A percentile compares a stretch with the other conserved stretches of the same genome.
Evolutionary conservation across 2,113 vertebrate species (phyloP).

Genomic region (Ochotona princeps): DNA sequence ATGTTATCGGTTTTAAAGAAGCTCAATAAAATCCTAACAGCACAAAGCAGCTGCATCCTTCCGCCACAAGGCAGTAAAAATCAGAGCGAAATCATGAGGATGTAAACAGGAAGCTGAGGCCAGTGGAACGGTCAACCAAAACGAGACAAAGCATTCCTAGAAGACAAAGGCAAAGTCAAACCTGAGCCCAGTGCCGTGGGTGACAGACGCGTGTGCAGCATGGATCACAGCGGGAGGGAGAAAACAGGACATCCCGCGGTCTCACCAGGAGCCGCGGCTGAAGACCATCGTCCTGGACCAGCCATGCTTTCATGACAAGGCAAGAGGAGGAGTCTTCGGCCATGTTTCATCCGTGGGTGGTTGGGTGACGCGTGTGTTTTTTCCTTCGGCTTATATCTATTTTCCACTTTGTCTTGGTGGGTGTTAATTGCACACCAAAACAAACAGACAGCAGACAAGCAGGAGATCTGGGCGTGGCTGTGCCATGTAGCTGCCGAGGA

Average conservation of each 20-base stretch:
- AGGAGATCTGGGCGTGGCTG: background rate
- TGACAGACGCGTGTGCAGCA: background rate
- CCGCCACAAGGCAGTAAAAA: background rate
- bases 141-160: background rate
- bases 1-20: background rate
- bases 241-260: fast-evolving
- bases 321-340: fast-evolving
- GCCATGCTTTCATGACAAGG: background rate
- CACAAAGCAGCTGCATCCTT: background rate
- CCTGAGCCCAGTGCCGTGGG: fast-evolving
- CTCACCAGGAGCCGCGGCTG: fast-evolving
- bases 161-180: background rate
- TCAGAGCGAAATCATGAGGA: background rate
- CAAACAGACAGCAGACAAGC: background rate
- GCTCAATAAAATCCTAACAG: background rate
- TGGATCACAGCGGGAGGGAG: background rate
- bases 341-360: background rate
- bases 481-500: fast-evolving
- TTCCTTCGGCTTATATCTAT: background rate
- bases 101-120: constrained; percentile 47
- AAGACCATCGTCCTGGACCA: fast-evolving
- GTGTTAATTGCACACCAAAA: background rate
- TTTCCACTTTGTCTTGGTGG: background rate
- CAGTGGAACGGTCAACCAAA: constrained; percentile 34
- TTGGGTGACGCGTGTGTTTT: background rate